Conservation (phyloP, 2,797 vertebrate genomes). For the Phataginus tricuspis region DNA sequence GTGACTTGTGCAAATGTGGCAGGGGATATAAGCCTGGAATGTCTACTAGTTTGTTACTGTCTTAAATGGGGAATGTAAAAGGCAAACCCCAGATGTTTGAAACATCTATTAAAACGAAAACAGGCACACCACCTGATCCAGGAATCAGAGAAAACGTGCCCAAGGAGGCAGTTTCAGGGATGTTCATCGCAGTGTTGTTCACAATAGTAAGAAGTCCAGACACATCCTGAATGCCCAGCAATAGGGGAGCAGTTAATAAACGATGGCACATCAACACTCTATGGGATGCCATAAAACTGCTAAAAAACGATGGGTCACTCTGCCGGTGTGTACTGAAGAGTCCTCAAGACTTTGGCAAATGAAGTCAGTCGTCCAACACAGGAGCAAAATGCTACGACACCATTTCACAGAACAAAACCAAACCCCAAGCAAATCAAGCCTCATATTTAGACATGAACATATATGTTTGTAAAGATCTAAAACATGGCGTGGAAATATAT, state of each 20-base stretch:
- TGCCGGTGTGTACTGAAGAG: background rate
- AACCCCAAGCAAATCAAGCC: background rate
- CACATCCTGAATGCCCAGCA: background rate
- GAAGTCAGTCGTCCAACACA: background rate
- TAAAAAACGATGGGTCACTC: background rate
- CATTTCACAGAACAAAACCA: background rate
- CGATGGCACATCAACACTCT: fast-evolving
- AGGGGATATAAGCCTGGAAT: background rate
- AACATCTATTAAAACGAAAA: background rate
- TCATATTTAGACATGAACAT: background rate
- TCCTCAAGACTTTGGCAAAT: background rate
- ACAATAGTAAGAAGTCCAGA: background rate
- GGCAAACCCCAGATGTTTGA: background rate
- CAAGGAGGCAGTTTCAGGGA: background rate
- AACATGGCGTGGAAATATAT: background rate
- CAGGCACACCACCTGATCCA: background rate
- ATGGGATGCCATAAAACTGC: background rate
- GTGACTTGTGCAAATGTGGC: background rate
- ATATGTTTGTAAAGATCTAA: background rate
- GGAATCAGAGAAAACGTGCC: background rate
- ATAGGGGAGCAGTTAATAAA: background rate
- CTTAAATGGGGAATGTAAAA: background rate
- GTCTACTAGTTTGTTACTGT: background rate
- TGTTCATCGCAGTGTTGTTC: background rate
- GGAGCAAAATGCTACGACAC: background rate